Percentiles rank a stretch among this genome's conserved stretches.
These are phyloP conservation scores for Charadrius vociferus DNA, from an alignment of 2,113 vertebrate genomes.

Conservation along the genomic window DNA sequence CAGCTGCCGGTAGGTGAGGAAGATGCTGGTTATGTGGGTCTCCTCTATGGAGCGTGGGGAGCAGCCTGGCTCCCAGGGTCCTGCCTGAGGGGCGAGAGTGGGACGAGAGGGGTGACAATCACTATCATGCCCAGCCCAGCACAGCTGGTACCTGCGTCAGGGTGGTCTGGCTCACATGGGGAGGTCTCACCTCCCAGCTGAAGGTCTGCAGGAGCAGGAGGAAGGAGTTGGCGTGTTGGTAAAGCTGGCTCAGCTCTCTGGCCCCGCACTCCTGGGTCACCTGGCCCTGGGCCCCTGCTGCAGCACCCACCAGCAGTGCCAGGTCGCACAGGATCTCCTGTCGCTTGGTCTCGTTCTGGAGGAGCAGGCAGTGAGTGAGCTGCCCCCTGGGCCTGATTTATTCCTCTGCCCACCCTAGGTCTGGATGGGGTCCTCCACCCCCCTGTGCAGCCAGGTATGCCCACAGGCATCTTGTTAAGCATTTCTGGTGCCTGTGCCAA, in stretches of 20 bases:
- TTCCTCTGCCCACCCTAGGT: neutral
- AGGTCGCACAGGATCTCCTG: slow-evolving; percentile 70
- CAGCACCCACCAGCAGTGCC: slow-evolving; percentile 50
- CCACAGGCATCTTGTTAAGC: neutral
- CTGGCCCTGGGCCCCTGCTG: slow-evolving; percentile 11
- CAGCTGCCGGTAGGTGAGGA: slow-evolving; percentile 73
- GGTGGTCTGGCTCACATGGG: fast-evolving
- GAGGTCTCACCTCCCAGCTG: slow-evolving; percentile 72
- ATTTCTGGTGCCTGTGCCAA: neutral
- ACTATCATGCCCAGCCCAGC: fast-evolving
- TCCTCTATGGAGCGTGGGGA: slow-evolving; percentile 22
- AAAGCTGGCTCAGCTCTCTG: slow-evolving; percentile 69
- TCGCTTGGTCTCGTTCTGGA: slow-evolving; percentile 70
- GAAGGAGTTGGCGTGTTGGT: slow-evolving; percentile 58
- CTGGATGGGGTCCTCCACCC: neutral
- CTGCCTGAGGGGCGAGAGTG: neutral
- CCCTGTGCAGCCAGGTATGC: neutral
- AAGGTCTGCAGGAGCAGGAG: slow-evolving; percentile 71
- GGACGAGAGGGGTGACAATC: neutral
- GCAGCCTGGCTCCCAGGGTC: neutral
- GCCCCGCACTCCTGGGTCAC: slow-evolving; percentile 39
- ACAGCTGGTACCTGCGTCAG: neutral
- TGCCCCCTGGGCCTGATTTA: fast-evolving
- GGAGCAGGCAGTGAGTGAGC: neutral
- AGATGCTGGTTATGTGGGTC: slow-evolving; percentile 54